Evolutionary conservation across 1,140 invertebrate species (phyloP).

Genomic region (Chironomus striatipennis): DNA sequence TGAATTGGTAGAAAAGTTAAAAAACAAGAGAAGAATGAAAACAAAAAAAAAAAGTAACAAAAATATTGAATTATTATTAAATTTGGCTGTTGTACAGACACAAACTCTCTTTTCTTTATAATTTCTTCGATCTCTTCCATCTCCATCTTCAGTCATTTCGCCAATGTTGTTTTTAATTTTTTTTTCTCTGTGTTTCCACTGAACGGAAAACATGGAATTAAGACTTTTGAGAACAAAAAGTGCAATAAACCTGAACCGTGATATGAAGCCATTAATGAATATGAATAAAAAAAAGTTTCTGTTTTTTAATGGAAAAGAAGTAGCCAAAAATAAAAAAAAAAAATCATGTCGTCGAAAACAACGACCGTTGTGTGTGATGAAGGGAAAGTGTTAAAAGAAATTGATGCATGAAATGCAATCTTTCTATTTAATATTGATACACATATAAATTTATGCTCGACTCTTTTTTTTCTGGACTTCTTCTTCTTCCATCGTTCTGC

Average conservation of each 20-base stretch:
- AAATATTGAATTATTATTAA: constrained; percentile 21
- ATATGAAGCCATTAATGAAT: neutral
- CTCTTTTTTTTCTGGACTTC: no score
- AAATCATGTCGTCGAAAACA: neutral
- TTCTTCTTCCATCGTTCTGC: no score
- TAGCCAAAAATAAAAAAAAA: neutral
- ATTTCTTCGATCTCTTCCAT: no score
- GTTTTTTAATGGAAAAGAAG: neutral
- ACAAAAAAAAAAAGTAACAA: no score
- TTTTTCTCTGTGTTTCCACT: neutral
- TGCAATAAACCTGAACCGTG: neutral
- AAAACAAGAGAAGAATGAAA: constrained; percentile 29
- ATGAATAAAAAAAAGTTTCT: neutral
- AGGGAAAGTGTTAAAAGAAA: neutral
- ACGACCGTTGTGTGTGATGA: neutral
- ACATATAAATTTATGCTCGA: no score
- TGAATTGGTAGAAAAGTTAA: neutral
- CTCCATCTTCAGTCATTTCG: no score
- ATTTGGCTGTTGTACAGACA: neutral
- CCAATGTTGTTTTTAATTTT: no score
- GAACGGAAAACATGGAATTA: neutral
- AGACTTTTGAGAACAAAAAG: neutral
- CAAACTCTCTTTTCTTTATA: neutral
- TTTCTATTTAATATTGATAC: neutral
- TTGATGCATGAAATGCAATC: neutral